phyloP scores from a whole-genome alignment of 2,113 vertebrate genomes.

The Sebastes schlegelii region DNA sequence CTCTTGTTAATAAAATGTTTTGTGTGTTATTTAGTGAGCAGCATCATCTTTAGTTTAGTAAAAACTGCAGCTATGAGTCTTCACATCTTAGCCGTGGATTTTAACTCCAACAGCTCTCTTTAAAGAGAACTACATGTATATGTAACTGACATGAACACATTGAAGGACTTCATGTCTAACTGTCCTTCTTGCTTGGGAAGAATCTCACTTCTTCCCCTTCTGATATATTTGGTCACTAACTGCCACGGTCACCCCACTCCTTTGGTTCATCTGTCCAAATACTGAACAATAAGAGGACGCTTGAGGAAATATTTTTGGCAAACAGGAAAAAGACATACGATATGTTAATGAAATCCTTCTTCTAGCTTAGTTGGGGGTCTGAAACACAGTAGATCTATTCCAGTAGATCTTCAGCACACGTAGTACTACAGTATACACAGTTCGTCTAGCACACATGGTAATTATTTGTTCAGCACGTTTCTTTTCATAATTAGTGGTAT shows the following conservation, averaged over 20 bases:
- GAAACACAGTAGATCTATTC: conserved; percentile 45
- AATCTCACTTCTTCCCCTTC: conserved; percentile 28
- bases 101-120: conserved; percentile 1
- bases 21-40: conserved; percentile 5
- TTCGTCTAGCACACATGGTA: conserved; percentile 38
- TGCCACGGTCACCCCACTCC: conserved; percentile 37
- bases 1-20: neutral
- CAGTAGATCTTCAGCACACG: conserved; percentile 52
- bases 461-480: conserved; percentile 35
- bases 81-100: neutral
- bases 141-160: neutral
- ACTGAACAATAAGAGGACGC: conserved; percentile 59
- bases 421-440: conserved; percentile 29
- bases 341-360: conserved; percentile 55
- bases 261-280: conserved; percentile 74
- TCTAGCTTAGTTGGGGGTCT: conserved; percentile 26
- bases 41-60: neutral
- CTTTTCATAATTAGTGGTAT: conserved; percentile 60
- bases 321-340: conserved; percentile 41
- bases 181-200: conserved; percentile 4
- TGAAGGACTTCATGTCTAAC: neutral
- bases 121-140: neutral
- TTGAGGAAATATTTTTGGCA: conserved; percentile 68
- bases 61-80: conserved; percentile 16
- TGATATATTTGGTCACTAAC: conserved; percentile 74